A percentile compares a stretch with the other conserved stretches of the same genome.
Evolutionary conservation across 2,888 invertebrate genomes (phyloP).

Genomic region (Mechanitis mazaeus): DNA sequence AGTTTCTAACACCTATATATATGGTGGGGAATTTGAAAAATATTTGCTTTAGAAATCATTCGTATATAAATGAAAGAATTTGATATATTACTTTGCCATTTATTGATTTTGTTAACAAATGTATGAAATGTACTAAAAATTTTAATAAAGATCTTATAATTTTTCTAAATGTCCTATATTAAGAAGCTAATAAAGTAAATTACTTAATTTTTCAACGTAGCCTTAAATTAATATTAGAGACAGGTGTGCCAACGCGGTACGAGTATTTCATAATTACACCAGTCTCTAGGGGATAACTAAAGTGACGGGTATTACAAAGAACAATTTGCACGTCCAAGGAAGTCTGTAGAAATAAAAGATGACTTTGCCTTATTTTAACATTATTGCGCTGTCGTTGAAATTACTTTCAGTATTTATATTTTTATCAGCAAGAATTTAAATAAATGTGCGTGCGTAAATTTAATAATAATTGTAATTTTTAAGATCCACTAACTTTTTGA

Average conservation of each 20-base stretch:
- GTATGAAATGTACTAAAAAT: not conserved
- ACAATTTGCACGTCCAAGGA: conserved; percentile 33
- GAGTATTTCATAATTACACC: conserved; percentile 36
- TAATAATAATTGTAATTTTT: too few relatives aligned
- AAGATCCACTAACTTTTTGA: too few relatives aligned
- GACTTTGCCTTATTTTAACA: conserved; percentile 25
- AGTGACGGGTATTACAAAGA: conserved; percentile 35
- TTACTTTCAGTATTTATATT: conserved; percentile 27
- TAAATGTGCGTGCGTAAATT: too few relatives aligned
- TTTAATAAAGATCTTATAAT: not conserved
- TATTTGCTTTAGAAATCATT: conserved; percentile 2
- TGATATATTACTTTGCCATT: conserved; percentile 10
- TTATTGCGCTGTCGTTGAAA: conserved; percentile 35
- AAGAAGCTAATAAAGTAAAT: conserved; percentile 30
- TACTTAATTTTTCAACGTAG: conserved; percentile 31
- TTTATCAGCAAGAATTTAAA: not conserved
- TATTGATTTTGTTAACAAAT: not conserved
- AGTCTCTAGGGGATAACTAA: conserved; percentile 31
- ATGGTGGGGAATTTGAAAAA: conserved; percentile 14
- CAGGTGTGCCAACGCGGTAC: conserved; percentile 34
- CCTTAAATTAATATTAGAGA: conserved; percentile 35
- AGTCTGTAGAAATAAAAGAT: conserved; percentile 29
- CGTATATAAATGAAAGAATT: not conserved
- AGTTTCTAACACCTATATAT: conserved; percentile 21
- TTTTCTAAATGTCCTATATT: conserved; percentile 13